Conservation (phyloP, 2,797 vertebrate genomes). For the Acipenser oxyrinchus region DNA sequence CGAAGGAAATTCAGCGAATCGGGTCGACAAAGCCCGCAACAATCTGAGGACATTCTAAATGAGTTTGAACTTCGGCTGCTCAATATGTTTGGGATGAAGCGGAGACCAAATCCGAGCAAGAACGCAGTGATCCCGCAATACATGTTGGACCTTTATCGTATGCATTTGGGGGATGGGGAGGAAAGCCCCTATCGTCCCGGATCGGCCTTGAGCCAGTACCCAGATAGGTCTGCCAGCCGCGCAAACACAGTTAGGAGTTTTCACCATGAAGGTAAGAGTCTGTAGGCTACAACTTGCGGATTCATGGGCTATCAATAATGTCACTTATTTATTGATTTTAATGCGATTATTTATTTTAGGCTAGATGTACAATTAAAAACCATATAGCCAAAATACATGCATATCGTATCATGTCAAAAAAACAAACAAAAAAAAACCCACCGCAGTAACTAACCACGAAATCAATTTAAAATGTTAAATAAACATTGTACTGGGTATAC, state of each 20-base stretch:
- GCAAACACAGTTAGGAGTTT: constrained; percentile 96
- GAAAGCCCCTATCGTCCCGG: constrained; percentile 65
- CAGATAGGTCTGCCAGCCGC: constrained; percentile 81
- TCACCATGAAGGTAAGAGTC: constrained; percentile 88
- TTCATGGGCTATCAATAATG: no score
- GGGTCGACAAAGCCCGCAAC: constrained; percentile 72
- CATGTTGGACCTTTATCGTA: constrained; percentile 91
- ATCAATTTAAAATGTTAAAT: background rate
- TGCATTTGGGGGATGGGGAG: constrained; percentile 76
- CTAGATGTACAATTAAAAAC: no score
- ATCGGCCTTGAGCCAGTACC: constrained; percentile 67
- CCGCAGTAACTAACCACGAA: no score
- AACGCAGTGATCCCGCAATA: constrained; percentile 86
- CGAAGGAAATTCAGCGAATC: constrained; percentile 77
- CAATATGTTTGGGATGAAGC: constrained; percentile 91
- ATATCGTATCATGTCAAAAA: no score
- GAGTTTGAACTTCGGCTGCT: constrained; percentile 91
- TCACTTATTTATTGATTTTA: no score
- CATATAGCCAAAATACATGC: no score
- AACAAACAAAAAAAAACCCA: no score
- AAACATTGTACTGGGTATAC: no score
- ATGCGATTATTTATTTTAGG: no score
- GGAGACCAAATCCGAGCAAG: constrained; percentile 83
- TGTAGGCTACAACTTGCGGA: no score
- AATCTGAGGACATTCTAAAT: constrained; percentile 77